Base-by-base conservation (phyloP, 2,888 invertebrate genomes). In the Megastigmus dorsalis region DNA sequence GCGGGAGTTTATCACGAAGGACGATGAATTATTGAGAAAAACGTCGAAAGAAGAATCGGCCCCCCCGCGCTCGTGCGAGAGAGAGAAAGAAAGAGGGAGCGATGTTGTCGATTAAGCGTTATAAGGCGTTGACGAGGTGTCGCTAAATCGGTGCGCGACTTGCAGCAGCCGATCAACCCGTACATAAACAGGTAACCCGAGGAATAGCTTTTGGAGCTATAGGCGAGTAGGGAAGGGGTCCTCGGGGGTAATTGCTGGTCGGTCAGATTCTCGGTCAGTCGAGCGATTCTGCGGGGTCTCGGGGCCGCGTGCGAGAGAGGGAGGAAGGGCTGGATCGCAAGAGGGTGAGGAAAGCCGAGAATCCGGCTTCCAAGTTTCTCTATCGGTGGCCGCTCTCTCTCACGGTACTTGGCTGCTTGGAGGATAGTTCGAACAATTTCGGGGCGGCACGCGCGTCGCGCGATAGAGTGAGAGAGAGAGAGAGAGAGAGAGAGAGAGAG, bases 181-280 rank as follows among this genome's bases (percentile, higher is more conserved):
- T n/a, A n/a, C n/a, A n/a, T n/a, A 55, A 38, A 55, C 38, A 55
- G 48, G 74, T 38, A 23, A 66, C 38, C 43, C 68, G 55, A 65
- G 60, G 38, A n/a, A 65, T 43, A 23, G 55, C 15, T 80, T 77
- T n/a, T n/a, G n/a, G n/a, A n/a, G n/a, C n/a, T n/a, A n/a, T n/a
- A n/a, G n/a, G n/a, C n/a, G n/a, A n/a, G n/a, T n/a, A n/a, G n/a
- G n/a, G n/a, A n/a, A n/a, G n/a, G 79, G 57, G 73, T 78, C 79
- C 79, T 80, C 71, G 77, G 77, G 82, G 77, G 82, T 84, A 84
- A 84, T 84, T 82, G 85, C 80, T 80, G 80, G 80, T 81, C 80
- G 84, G 85, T 85, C 84, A 81, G 84, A 82, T 83, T 83, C 81
- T 83, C 82, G 82, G 82, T 82, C 84, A 82, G 83, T 84, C 81